Evolutionary conservation across 2,888 invertebrate species (phyloP).

Genomic region (Drosophila bunnanda): DNA sequence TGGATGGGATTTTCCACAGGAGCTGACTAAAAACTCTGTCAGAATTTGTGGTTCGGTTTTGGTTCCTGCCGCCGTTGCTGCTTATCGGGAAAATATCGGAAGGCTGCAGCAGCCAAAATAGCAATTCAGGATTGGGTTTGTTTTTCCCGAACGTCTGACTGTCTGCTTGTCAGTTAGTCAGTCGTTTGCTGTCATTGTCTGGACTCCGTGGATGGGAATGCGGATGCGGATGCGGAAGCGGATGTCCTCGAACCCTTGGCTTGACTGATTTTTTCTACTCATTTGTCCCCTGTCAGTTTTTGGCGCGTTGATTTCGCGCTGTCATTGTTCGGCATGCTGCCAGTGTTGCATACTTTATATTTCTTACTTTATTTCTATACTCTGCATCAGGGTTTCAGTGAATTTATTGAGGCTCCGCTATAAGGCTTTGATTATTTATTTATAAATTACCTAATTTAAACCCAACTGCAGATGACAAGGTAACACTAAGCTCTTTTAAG

Average conservation of each 20-base stretch:
- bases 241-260: conserved; percentile 32
- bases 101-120: conserved; percentile 38
- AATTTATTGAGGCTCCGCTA: neutral
- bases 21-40: conserved; percentile 34
- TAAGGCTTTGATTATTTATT: neutral
- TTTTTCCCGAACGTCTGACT: conserved; percentile 32
- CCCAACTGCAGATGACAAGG: neutral
- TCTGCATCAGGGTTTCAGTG: neutral
- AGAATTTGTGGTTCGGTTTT: conserved; percentile 36
- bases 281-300: conserved; percentile 73
- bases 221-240: conserved; percentile 1
- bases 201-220: conserved; percentile 17
- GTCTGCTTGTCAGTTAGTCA: conserved; percentile 45
- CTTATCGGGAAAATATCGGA: conserved; percentile 47
- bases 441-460: neutral
- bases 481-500: neutral
- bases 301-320: conserved; percentile 73
- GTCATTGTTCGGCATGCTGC: conserved; percentile 64
- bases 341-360: conserved; percentile 26
- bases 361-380: neutral
- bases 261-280: conserved; percentile 59
- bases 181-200: conserved; percentile 43
- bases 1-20: conserved; percentile 35
- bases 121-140: conserved; percentile 35
- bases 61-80: conserved; percentile 34